These are phyloP conservation scores for mouse (Mus musculus) DNA, from an alignment of 2,113 vertebrate species.

Conservation along the genomic window DNA sequence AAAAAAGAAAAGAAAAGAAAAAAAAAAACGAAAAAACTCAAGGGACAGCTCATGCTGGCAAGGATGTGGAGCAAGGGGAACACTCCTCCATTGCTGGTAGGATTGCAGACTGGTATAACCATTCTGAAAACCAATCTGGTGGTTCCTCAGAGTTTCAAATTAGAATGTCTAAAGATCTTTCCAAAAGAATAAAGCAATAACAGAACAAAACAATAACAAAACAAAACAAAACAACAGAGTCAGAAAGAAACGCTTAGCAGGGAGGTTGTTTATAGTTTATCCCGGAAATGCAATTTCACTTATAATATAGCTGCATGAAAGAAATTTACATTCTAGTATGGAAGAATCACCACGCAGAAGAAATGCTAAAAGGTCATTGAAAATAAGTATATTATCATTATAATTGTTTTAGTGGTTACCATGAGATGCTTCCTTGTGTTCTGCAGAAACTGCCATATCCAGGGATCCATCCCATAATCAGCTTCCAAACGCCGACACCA, in stretches of 20 bases:
- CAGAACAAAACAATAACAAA: not conserved
- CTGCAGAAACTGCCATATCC: not conserved
- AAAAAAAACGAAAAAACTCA: too few species aligned
- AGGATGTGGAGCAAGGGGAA: too few species aligned
- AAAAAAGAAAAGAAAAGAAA: too few species aligned
- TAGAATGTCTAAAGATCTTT: not conserved
- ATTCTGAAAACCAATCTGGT: too few species aligned
- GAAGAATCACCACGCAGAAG: not conserved
- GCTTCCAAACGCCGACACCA: too few species aligned
- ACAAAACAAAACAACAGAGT: not conserved
- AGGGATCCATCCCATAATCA: too few species aligned
- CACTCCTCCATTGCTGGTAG: too few species aligned
- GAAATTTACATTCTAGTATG: not conserved
- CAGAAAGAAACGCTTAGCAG: not conserved
- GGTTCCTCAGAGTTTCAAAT: too few species aligned
- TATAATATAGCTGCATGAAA: not conserved
- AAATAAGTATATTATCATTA: not conserved
- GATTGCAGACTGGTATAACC: too few species aligned
- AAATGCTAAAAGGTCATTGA: not conserved
- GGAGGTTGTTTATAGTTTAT: not conserved
- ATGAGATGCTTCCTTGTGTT: not conserved
- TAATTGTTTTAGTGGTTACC: not conserved
- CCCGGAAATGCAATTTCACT: constrained; percentile 4
- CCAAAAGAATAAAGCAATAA: not conserved
- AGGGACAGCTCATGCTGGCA: too few species aligned